Evolutionary conservation across 1,140 invertebrate genomes (phyloP).

Genomic region (Leguminivora glycinivorella): DNA sequence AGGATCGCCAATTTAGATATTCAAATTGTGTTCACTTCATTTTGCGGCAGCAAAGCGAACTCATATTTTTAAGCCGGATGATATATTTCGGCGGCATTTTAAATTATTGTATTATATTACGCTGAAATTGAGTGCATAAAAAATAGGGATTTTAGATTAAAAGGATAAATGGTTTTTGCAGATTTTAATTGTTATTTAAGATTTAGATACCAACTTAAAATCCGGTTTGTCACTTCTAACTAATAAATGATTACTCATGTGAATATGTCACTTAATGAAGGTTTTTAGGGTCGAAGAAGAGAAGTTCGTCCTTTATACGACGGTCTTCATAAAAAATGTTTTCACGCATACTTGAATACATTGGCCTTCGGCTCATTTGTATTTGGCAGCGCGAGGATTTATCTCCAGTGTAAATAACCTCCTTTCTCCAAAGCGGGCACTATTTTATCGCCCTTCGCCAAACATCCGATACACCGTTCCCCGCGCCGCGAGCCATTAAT

Average conservation of each 20-base stretch:
- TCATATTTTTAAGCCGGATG: constrained; percentile 21
- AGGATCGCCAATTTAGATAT: constrained; percentile 63
- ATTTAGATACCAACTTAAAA: too few relatives aligned
- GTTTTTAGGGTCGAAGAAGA: too few relatives aligned
- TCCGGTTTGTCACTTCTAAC: too few relatives aligned
- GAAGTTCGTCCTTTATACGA: too few relatives aligned
- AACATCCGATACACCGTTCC: constrained; percentile 7
- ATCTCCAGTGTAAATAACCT: neutral
- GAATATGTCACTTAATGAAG: too few relatives aligned
- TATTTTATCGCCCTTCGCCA: neutral
- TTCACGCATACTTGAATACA: too few relatives aligned
- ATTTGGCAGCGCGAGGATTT: neutral
- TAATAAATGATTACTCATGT: too few relatives aligned
- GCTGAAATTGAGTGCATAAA: constrained; percentile 2
- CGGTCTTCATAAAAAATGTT: too few relatives aligned
- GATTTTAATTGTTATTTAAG: too few relatives aligned
- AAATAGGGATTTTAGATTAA: neutral
- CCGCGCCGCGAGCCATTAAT: neutral
- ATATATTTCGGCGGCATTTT: neutral
- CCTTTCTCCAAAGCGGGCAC: neutral
- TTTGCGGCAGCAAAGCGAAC: constrained; percentile 14
- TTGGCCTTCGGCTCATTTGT: neutral
- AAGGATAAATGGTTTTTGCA: neutral
- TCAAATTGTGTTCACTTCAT: constrained; percentile 47
- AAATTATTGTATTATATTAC: neutral